phyloP scores from a whole-genome alignment of 2,113 vertebrate species.

The Platysteira castanea region DNA sequence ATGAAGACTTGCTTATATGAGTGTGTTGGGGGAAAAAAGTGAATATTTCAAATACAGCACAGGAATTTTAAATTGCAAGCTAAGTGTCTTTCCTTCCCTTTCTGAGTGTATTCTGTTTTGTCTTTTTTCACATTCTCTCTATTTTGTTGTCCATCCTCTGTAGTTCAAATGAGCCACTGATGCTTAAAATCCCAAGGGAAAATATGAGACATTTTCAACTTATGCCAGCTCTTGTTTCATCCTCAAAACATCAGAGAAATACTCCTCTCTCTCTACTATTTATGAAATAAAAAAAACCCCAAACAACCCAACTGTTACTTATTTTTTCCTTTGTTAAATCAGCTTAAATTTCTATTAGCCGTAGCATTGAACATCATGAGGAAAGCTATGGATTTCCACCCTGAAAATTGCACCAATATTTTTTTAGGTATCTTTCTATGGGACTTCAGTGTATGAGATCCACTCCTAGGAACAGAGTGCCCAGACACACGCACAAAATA shows the following conservation, averaged over 20 bases:
- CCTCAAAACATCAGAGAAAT: background rate
- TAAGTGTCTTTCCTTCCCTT: background rate
- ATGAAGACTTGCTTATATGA: background rate
- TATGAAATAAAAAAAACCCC: background rate
- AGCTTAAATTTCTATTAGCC: background rate
- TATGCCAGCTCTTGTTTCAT: background rate
- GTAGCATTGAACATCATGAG: background rate
- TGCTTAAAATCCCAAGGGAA: background rate
- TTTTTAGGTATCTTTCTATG: background rate
- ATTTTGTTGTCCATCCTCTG: background rate
- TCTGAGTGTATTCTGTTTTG: background rate
- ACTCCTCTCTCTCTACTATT: background rate
- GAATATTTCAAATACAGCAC: background rate
- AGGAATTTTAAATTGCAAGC: background rate
- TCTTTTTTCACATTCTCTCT: background rate
- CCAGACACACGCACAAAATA: background rate
- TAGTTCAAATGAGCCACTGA: background rate
- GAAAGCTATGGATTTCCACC: background rate
- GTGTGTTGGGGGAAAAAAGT: background rate
- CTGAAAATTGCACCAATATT: background rate
- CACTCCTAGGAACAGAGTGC: background rate
- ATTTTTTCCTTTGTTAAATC: background rate
- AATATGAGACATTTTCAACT: background rate
- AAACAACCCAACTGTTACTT: background rate
- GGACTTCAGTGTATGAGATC: background rate